phyloP scores from a whole-genome alignment of 1,140 invertebrate species.

The Cephus cinctus region DNA sequence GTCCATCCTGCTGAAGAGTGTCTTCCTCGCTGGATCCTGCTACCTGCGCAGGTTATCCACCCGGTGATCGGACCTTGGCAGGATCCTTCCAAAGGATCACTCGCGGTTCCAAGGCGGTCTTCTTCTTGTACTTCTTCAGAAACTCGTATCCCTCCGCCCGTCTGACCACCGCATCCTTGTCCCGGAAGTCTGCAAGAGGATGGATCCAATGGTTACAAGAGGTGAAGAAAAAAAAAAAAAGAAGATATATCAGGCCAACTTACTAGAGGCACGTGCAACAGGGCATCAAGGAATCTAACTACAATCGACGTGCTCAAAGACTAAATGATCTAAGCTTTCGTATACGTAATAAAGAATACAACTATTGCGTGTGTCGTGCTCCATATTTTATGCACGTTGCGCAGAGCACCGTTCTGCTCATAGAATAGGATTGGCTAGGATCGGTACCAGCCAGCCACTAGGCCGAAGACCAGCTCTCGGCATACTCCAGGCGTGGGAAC shows the following conservation, averaged over 20 bases:
- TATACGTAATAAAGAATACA: not conserved
- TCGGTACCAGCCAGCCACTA: conserved; percentile 13
- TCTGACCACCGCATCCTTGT: conserved; percentile 35
- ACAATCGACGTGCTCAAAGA: not conserved
- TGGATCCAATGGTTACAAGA: conserved; percentile 10
- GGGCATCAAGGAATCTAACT: not conserved
- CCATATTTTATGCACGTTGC: conserved; percentile 24
- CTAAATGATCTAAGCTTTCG: not conserved
- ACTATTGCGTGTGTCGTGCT: conserved; percentile 11
- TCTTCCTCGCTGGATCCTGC: conserved; percentile 4
- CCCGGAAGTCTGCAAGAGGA: conserved; percentile 11
- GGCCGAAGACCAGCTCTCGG: conserved; percentile 2
- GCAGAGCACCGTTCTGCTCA: conserved; percentile 1
- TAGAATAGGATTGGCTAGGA: conserved; percentile 4
- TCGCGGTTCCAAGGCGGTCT: not conserved
- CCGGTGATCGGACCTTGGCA: not conserved
- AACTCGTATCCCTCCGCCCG: conserved; percentile 19
- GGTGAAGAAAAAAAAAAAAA: conserved; percentile 3
- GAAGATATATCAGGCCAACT: not conserved
- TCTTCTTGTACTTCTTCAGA: conserved; percentile 5
- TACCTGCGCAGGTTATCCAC: not conserved
- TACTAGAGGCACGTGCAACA: not conserved
- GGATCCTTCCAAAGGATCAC: not conserved
- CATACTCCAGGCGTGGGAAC: conserved; percentile 40
- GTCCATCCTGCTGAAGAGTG: conserved; percentile 61